Evolutionary conservation across 1,140 invertebrate species (phyloP).

Genomic region (Euura lappo): DNA sequence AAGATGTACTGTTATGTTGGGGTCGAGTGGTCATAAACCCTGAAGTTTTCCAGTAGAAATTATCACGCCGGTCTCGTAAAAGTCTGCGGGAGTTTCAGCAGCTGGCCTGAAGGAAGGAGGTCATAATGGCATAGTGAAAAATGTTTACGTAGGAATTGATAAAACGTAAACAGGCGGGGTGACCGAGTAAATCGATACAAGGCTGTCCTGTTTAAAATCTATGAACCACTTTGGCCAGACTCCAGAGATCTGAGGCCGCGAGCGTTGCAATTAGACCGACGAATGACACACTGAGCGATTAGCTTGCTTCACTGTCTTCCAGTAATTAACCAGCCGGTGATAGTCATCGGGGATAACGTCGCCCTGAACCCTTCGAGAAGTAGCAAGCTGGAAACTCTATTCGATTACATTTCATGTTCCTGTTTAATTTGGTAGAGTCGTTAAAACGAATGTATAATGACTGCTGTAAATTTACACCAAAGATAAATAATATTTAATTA

Average conservation of each 20-base stretch:
- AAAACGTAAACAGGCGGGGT: not conserved
- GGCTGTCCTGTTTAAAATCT: constrained; percentile 1
- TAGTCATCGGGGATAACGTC: too few species aligned
- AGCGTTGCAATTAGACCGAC: not conserved
- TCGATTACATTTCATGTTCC: too few species aligned
- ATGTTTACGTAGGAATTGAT: not conserved
- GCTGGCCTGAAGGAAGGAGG: not conserved
- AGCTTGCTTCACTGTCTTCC: not conserved
- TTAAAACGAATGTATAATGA: too few species aligned
- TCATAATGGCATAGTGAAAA: not conserved
- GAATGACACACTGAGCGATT: not conserved
- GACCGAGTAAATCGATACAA: not conserved
- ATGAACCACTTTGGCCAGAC: constrained; percentile 1
- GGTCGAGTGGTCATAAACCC: too few species aligned
- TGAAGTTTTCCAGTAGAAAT: too few species aligned
- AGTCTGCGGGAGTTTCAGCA: not conserved
- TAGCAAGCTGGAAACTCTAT: too few species aligned
- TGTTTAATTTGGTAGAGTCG: too few species aligned
- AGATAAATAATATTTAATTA: constrained; percentile 3
- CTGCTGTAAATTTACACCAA: not conserved
- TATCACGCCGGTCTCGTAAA: too few species aligned
- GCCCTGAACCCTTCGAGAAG: too few species aligned
- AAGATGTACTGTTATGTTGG: too few species aligned
- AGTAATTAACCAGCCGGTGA: too few species aligned
- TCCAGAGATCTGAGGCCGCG: not conserved